Evolutionary conservation across 2,113 vertebrate species (phyloP), one percentile per base, ranked within the genome.

Genomic region (Tetrax tetrax): DNA sequence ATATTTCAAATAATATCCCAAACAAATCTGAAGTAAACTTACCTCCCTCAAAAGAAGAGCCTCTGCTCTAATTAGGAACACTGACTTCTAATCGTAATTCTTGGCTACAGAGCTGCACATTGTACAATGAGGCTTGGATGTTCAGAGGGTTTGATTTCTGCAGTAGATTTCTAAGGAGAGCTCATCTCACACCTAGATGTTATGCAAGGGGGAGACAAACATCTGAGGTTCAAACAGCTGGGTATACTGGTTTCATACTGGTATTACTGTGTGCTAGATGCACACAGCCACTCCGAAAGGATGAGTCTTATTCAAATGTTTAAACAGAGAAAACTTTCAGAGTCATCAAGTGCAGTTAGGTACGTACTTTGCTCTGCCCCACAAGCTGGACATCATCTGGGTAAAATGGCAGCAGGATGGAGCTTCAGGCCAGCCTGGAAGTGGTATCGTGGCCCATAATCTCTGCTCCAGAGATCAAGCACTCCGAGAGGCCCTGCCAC

Each of bases 291-390:
- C 83, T 50, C 59, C 69, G 21, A 91, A 83, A 89, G 33, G 11
- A 6, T 0, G 0, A 28, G 17, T 53, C 41, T 61, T 41, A 53
- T 5, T 50, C 0, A 6, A 57, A 24, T 29, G 3, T 17, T 24
- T 83, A 41, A 59, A 77, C 11, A 17, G 35, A 8, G 29, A 79
- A 89, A 66, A 51, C 10, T 56, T 71, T 41, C 20, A 87, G 35
- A 93, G 33, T 11, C 29, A 71, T n/a, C 21, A 48, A 45, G 38
- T 10, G 8, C 27, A 38, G 19, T 33, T 63, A 68, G 10, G 25
- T 29, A 54, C 0, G 1, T 2, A 28, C 12, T 16, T 35, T 48
- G 10, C 18, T 71, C 35, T 93, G 29, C 8, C 18, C 18, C 31
- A 64, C n/a, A 35, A 57, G 7, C 24, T 80, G 48, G 50, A 38